Percentiles rank a stretch among this genome's conserved stretches.
phyloP scores from a whole-genome alignment of 2,113 vertebrate species.

The Pseudonaja textilis region DNA sequence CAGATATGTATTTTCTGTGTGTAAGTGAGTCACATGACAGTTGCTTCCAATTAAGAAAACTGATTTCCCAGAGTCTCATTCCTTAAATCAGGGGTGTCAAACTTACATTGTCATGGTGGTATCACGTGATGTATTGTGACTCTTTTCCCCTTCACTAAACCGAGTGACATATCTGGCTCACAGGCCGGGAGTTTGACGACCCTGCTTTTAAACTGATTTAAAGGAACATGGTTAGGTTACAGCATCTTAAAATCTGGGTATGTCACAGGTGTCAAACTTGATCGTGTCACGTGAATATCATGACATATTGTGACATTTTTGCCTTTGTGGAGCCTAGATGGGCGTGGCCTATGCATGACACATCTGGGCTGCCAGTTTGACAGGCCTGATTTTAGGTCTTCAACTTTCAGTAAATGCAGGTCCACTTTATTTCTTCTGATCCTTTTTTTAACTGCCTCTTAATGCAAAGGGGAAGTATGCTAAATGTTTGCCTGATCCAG shows the following conservation, averaged over 20 bases:
- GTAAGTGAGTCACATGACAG: not conserved
- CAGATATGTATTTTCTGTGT: not conserved
- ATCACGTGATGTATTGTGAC: no score
- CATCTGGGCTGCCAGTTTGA: no score
- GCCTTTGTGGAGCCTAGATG: no score
- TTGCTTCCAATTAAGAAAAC: not conserved
- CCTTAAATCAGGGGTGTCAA: not conserved
- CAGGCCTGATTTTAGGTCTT: not conserved
- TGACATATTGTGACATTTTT: no score
- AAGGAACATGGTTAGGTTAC: not conserved
- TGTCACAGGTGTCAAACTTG: not conserved
- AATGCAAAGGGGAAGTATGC: not conserved
- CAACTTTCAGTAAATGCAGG: not conserved
- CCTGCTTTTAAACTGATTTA: not conserved
- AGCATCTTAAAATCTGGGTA: not conserved
- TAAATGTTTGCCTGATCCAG: not conserved
- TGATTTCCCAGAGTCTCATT: not conserved
- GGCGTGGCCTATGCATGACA: no score
- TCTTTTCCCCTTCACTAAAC: no score
- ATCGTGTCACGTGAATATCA: rapidly evolving
- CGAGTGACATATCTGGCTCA: no score
- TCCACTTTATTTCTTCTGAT: not conserved
- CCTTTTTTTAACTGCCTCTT: not conserved
- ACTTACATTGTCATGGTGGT: no score
- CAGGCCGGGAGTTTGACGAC: no score